Percentiles rank a stretch among this genome's conserved stretches.
Conservation (phyloP, 2,888 invertebrate species). For the Troides oblongomaculatus region DNA sequence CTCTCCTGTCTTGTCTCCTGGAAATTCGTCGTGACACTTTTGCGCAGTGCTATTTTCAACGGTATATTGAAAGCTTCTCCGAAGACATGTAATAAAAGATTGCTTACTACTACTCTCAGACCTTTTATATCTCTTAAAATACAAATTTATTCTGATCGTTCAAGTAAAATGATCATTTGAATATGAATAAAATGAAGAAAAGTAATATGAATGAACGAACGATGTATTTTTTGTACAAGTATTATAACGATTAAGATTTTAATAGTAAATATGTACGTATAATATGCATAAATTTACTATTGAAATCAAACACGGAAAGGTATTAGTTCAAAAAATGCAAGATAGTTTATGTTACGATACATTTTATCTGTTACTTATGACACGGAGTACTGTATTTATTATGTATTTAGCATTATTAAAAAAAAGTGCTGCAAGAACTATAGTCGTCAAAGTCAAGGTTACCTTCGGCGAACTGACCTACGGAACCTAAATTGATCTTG, state of each 20-base stretch:
- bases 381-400: background rate
- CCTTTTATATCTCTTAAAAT: conserved; percentile 1
- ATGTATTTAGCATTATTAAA: background rate
- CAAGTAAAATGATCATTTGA: no score
- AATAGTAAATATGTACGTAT: no score
- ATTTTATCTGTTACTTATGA: background rate
- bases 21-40: conserved; percentile 61
- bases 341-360: background rate
- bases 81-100: conserved; percentile 22
- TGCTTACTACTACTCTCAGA: conserved; percentile 10
- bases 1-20: conserved; percentile 56
- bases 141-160: no score
- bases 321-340: no score
- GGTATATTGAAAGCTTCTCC: conserved; percentile 26
- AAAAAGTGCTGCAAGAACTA: conserved; percentile 45
- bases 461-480: conserved; percentile 80
- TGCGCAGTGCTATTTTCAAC: conserved; percentile 60
- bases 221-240: no score
- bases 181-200: no score
- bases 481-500: conserved; percentile 80
- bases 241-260: no score
- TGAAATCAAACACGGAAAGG: no score
- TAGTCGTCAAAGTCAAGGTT: conserved; percentile 76
- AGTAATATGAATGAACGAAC: no score
- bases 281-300: no score